Base-by-base conservation (phyloP, 1,140 invertebrate genomes). In the Drosophila kepulauana region DNA sequence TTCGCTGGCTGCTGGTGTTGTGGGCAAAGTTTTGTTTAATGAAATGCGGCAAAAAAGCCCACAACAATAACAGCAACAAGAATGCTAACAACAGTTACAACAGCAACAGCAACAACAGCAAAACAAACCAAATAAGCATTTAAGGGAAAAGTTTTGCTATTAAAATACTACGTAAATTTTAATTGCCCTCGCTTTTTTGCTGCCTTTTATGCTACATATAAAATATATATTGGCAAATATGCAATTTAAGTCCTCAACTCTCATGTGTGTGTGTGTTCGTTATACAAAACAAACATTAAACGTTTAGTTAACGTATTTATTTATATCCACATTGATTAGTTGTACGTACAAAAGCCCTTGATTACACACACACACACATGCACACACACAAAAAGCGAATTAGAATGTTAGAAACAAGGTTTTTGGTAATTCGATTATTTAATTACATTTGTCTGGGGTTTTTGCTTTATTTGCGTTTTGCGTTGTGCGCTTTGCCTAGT, bases 161-260 rank as follows among this genome's bases (percentile, higher is more conserved):
- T 87, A 87, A 87, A 87, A 88, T 88, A 78, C 84, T 88, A 87
- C 84, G 84, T 88, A 87, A 84, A 88, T 87, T 87, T 87, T 77
- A 74, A 88, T 87, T 79, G 77, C 74, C 67, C 10, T 11, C 54
- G n/a, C 33, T 43, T 79, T 82, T 82, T 82, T 82, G 38, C 28
- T 25, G 20, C 20, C 20, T 25, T 25, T 25, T 25, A 25, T 25
- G 20, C 58, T 54, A 11, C 15, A 49, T 7, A 7, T 30, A 51
- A 61, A 54, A 35, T 33, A 30, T 65, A 62, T 79, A 78, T 82
- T 82, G 79, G 75, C 65, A 72, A 79, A 73, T 82, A 67, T 64
- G 49, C 35, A 70, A 75, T 87, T 88, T 84, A 68, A 78, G 84
- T 75, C 51, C 58, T 41, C 57, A 52, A 16, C 38, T 11, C 56